These are phyloP conservation scores for Psilopsiagon aymara DNA, from an alignment of 2,113 vertebrate genomes.

Conservation along the genomic window DNA sequence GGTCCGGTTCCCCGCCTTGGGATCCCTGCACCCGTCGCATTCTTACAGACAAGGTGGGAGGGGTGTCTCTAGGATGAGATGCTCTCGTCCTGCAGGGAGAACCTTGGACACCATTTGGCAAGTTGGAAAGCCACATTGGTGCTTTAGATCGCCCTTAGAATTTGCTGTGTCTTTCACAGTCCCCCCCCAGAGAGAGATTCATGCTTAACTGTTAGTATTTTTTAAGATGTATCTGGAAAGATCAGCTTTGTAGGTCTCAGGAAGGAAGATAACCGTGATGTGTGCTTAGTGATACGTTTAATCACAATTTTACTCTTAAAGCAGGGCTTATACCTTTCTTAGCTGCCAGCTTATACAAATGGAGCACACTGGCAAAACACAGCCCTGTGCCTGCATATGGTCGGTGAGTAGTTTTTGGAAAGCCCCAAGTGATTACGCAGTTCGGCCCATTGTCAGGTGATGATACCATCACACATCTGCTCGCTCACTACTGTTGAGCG, in stretches of 20 bases:
- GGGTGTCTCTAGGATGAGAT: neutral
- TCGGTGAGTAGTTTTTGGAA: neutral
- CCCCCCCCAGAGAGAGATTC: neutral
- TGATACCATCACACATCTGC: neutral
- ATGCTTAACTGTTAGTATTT: neutral
- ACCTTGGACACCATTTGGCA: rapidly evolving
- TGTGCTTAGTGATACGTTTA: neutral
- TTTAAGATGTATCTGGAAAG: neutral
- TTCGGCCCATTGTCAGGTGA: neutral
- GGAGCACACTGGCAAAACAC: neutral
- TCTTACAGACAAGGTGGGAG: neutral
- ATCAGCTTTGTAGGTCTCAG: neutral
- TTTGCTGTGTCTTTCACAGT: neutral
- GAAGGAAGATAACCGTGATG: rapidly evolving
- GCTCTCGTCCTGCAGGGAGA: neutral
- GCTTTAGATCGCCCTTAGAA: neutral
- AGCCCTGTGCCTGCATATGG: neutral
- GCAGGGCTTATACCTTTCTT: rapidly evolving
- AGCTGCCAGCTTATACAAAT: neutral
- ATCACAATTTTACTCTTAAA: neutral
- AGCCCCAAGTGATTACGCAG: neutral
- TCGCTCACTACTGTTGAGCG: neutral
- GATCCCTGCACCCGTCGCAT: neutral
- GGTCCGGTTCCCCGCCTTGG: neutral
- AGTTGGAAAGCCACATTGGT: rapidly evolving